phyloP scores from a whole-genome alignment of 2,888 invertebrate species.

The Dicycla oo region DNA sequence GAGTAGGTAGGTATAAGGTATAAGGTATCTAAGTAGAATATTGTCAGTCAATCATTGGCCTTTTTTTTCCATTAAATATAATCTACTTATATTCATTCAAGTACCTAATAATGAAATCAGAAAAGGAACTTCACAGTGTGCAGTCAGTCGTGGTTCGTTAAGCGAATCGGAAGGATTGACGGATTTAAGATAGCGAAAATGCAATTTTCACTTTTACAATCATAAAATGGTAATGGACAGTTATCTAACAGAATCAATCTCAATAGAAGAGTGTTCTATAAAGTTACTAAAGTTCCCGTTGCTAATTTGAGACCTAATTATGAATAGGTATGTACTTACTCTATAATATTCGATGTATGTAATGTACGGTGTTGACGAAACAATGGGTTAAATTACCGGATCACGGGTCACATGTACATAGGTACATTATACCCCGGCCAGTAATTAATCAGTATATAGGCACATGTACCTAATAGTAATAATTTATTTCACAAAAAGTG shows the following conservation, averaged over 20 bases:
- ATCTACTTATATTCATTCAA: not conserved
- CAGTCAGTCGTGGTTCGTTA: slow-evolving; percentile 38
- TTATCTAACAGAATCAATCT: slow-evolving; percentile 19
- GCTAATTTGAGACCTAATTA: slow-evolving; percentile 10
- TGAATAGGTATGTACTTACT: not conserved
- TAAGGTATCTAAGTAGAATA: not conserved
- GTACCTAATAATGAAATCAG: slow-evolving; percentile 6
- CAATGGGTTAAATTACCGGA: slow-evolving; percentile 55
- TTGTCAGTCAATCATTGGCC: not conserved
- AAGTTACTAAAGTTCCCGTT: not conserved
- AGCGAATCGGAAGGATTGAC: slow-evolving; percentile 30
- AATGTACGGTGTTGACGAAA: slow-evolving; percentile 23
- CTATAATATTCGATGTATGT: slow-evolving; percentile 26
- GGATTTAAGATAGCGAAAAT: slow-evolving; percentile 33
- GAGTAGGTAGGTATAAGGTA: too few relatives aligned
- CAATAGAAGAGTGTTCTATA: not conserved
- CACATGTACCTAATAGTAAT: too few relatives aligned
- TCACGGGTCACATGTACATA: slow-evolving; percentile 10
- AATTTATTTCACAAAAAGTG: too few relatives aligned
- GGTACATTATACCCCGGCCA: slow-evolving; percentile 29
- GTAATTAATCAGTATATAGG: slow-evolving; percentile 54
- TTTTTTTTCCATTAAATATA: slow-evolving; percentile 1
- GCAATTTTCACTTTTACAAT: slow-evolving; percentile 34
- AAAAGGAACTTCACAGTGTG: slow-evolving; percentile 8
- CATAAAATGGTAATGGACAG: slow-evolving; percentile 20